Evolutionary conservation across 2,797 vertebrate species (phyloP).

Genomic region (Pantherophis vulpinus): DNA sequence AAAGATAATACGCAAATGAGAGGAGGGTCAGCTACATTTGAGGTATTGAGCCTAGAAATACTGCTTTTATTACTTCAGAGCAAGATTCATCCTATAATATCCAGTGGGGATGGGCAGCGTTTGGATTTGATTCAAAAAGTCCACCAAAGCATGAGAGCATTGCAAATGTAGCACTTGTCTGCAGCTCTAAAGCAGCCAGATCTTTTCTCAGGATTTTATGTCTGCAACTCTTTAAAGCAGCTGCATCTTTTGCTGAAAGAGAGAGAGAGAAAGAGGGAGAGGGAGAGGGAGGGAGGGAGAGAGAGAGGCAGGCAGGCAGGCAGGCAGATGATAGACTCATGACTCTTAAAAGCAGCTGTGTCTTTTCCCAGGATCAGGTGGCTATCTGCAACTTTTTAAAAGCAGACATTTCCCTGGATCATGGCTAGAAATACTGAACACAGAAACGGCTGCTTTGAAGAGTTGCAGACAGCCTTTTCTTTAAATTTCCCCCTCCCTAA

Average conservation of each 20-base stretch:
- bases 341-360: not conserved
- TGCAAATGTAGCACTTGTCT: not conserved
- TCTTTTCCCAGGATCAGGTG: not conserved
- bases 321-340: not conserved
- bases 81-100: not conserved
- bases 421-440: not conserved
- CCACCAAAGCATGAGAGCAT: not conserved
- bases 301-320: too few species aligned
- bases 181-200: not conserved
- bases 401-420: not conserved
- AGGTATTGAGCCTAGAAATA: not conserved
- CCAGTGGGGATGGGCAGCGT: not conserved
- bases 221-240: not conserved
- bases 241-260: not conserved
- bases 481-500: not conserved
- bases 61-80: not conserved
- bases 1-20: not conserved
- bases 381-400: not conserved
- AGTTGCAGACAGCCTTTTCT: not conserved
- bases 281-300: too few species aligned
- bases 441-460: not conserved
- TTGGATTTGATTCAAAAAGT: not conserved
- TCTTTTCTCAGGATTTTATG: not conserved
- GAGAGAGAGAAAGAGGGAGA: too few species aligned
- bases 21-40: not conserved